Base-by-base conservation (phyloP, 2,888 invertebrate species). In the Morpho deidamia region DNA sequence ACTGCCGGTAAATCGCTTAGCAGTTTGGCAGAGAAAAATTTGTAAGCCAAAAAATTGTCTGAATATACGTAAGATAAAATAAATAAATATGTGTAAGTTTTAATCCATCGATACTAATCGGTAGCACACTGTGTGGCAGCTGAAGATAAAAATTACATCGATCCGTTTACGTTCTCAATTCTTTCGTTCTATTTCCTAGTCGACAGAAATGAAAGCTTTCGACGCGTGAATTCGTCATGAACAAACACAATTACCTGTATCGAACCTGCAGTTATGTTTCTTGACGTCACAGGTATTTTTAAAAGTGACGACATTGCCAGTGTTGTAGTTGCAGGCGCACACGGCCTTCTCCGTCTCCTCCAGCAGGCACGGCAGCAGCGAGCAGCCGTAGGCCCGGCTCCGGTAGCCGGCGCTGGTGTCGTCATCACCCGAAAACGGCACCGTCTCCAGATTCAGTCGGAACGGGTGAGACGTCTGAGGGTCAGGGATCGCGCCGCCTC, bases 221-320 rank as follows among this genome's bases (percentile, higher is more conserved):
- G 5, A 23, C 0, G 5, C 4, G 23, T 23, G 23, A 23, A 23
- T 23, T 23, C 23, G 23, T 23, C 23, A 23, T 1, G 1, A 41
- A n/a, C 8, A 34, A 45, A 35, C 7, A 37, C 45, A 23, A 23
- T 51, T 61, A 72, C 74, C 66, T 57, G 74, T 74, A 53, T 70
- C 65, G 56, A 67, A 74, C 53, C 71, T 67, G 55, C 74, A 75
- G 50, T 75, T 75, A 51, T 74, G 72, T 50, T 66, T 72, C 11
- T 59, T 58, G 11, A 67, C 37, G 32, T 74, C 74, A 42, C 74
- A 75, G 34, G 54, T 56, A 55, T 72, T 70, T 55, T 66, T 66
- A 32, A 74, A 76, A 7, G 68, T 59, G 0, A 69, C 70, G 8
- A 69, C 70, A 53, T 71, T 68, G 55, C 74, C 72, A 0, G 70